Percentiles rank a stretch among this genome's conserved stretches.
These are phyloP conservation scores for Dendrolimus pini DNA, from an alignment of 2,888 invertebrate genomes.

Conservation along the genomic window DNA sequence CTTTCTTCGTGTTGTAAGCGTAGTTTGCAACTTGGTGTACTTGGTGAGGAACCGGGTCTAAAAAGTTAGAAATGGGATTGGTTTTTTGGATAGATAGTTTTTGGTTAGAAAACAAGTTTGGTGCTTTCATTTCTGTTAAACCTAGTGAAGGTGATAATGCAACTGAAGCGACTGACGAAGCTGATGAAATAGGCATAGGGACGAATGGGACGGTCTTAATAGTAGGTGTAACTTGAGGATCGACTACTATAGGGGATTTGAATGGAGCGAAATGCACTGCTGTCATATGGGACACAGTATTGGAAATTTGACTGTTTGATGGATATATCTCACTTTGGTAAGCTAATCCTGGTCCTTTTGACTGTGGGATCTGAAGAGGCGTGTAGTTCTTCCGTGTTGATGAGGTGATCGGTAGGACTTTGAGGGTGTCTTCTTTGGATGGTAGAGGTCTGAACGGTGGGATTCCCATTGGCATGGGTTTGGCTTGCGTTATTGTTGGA, in stretches of 20 bases:
- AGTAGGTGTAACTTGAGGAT: slow-evolving; percentile 50
- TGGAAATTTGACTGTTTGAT: slow-evolving; percentile 58
- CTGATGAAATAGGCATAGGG: slow-evolving; percentile 42
- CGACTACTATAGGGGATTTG: slow-evolving; percentile 47
- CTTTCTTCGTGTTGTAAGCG: slow-evolving; percentile 62
- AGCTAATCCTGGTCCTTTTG: slow-evolving; percentile 51
- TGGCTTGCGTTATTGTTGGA: slow-evolving; percentile 63
- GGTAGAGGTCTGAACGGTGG: slow-evolving; percentile 90
- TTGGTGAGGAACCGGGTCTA: slow-evolving; percentile 69
- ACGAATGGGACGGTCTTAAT: slow-evolving; percentile 68
- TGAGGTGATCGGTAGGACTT: slow-evolving; percentile 64
- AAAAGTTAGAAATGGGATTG: slow-evolving; percentile 67
- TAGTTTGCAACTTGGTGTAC: slow-evolving; percentile 56
- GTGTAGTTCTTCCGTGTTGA: slow-evolving; percentile 48
- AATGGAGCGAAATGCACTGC: slow-evolving; percentile 48
- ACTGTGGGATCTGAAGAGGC: slow-evolving; percentile 51
- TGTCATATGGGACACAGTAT: slow-evolving; percentile 69
- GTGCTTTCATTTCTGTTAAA: slow-evolving; percentile 46
- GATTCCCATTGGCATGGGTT: slow-evolving; percentile 77
- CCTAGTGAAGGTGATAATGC: slow-evolving; percentile 29
- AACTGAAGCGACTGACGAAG: slow-evolving; percentile 40
- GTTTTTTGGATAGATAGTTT: slow-evolving; percentile 42
- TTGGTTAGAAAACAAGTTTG: slow-evolving; percentile 32
- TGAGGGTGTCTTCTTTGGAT: slow-evolving; percentile 74
- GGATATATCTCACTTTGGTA: slow-evolving; percentile 64